Conservation (phyloP, 2,113 vertebrate species). For the Rhynchomys soricoides region DNA sequence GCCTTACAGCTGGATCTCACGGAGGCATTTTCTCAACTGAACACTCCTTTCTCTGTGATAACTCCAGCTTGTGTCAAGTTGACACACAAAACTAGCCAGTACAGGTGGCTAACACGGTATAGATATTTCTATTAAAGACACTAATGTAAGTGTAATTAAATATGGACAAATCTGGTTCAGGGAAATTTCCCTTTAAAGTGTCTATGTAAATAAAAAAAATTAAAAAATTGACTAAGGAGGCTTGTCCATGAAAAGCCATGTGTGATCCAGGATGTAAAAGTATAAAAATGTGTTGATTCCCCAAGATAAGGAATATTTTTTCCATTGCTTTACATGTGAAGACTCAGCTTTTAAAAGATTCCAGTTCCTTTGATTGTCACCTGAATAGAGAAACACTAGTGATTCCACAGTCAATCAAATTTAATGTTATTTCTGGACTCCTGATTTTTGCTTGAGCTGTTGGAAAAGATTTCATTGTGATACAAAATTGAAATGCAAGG, state of each 20-base stretch:
- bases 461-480: slow-evolving; percentile 54
- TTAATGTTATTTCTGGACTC: slow-evolving; percentile 62
- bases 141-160: background rate
- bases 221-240: background rate
- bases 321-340: background rate
- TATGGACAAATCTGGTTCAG: background rate
- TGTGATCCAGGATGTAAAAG: background rate
- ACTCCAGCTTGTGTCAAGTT: no score
- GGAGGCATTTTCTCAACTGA: no score
- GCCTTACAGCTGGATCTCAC: no score
- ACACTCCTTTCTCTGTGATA: no score
- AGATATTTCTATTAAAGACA: background rate
- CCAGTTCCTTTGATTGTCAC: slow-evolving; percentile 53
- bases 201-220: background rate
- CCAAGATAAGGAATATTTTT: background rate
- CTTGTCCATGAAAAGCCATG: background rate
- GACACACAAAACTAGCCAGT: no score
- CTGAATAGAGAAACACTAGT: slow-evolving; percentile 22
- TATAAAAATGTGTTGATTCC: background rate
- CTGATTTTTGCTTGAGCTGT: slow-evolving; percentile 61
- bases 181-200: background rate
- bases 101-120: background rate
- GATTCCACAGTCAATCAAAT: slow-evolving; percentile 41
- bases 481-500: slow-evolving; percentile 62
- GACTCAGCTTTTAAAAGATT: slow-evolving; percentile 7